Evolutionary conservation across 2,888 invertebrate genomes (phyloP).

Genomic region (Neria commutata): DNA sequence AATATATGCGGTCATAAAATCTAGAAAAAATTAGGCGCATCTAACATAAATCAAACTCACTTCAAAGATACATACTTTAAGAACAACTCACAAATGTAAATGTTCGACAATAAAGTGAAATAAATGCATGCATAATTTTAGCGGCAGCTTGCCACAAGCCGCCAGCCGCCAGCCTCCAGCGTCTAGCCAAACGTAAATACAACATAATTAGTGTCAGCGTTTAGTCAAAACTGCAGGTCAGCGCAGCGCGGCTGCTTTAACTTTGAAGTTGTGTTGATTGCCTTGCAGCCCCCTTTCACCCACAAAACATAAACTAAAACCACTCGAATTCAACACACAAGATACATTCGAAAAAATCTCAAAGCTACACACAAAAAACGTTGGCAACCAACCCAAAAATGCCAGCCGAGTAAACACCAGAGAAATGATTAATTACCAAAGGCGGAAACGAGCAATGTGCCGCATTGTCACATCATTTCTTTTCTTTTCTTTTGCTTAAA

Average conservation of each 20-base stretch:
- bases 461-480: too few relatives aligned
- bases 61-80: neutral
- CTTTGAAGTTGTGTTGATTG: neutral
- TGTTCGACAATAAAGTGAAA: neutral
- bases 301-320: neutral
- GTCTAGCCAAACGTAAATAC: too few relatives aligned
- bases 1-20: neutral
- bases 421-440: conserved; percentile 14
- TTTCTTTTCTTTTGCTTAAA: too few relatives aligned
- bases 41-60: neutral
- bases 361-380: neutral
- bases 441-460: neutral
- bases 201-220: neutral
- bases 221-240: neutral
- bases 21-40: neutral
- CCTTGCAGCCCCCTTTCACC: neutral
- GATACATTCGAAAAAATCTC: neutral
- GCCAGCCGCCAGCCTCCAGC: too few relatives aligned
- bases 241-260: neutral
- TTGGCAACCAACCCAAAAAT: neutral
- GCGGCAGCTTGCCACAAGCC: too few relatives aligned
- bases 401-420: neutral
- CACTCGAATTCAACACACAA: neutral
- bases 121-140: neutral
- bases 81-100: neutral